Evolutionary conservation across 1,140 invertebrate genomes (phyloP), one percentile per base, ranked within the genome.

Genomic region (Melitaea cinxia): DNA sequence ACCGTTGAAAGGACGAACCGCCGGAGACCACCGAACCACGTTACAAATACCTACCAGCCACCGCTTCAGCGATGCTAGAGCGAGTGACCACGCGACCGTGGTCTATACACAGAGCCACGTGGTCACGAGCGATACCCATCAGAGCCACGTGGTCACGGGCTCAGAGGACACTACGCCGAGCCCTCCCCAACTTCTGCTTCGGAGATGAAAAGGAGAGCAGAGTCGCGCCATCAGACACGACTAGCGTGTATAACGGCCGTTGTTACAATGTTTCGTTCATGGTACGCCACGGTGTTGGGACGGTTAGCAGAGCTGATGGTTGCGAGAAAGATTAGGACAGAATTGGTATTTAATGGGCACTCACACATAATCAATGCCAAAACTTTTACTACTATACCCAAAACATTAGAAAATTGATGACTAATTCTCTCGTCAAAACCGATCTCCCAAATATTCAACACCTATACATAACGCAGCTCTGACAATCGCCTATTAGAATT

Each of bases 261-360:
- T 85, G 77, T 71, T 86, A 85, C 78, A 79, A 74, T 75, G 80
- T 84, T 76, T 77, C 85, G 68, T 72, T 77, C 58, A 81, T 80
- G 85, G 87, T 89, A 89, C 78, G 84, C 60, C 71, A 85, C 80
- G 82, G 83, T 82, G 81, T 76, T 70, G 61, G 61, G 66, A 69
- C 72, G 72, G 66, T 77, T 72, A 42, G 56, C 71, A 73, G 76
- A 69, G 68, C 73, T 69, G 68, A 54, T 61, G 54, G 28, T 47
- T 47, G 42, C 10, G 42, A 47, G 21, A 47, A 47, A 21, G 4
- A 47, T 45, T 15, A 47, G 19, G 42, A 23, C 7, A 14, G 24
- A 28, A 52, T 52, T 49, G 42, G 30, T 52, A 52, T 35, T 47
- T 47, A 47, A 39, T 35, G 52, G 24, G 17, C 47, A 53, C 42